These are phyloP conservation scores for Netelia melanura DNA, from an alignment of 2,888 invertebrate species.

Conservation along the genomic window DNA sequence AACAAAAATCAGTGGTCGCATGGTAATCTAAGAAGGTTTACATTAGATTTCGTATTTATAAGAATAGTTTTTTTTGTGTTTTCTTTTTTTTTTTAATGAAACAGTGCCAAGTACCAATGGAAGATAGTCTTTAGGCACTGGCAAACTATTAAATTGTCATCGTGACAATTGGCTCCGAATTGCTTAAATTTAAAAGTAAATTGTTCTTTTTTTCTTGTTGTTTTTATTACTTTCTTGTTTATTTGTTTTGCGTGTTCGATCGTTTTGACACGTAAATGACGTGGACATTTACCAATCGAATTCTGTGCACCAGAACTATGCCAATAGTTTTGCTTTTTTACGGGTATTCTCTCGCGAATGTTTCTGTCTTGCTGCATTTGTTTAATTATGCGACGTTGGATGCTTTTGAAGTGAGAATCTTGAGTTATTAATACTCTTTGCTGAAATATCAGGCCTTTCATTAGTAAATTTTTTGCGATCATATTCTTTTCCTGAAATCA, in stretches of 20 bases:
- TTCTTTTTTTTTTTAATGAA: conserved; percentile 56
- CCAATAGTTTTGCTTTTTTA: conserved; percentile 63
- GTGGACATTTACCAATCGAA: conserved; percentile 58
- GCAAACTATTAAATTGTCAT: conserved; percentile 60
- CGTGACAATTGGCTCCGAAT: conserved; percentile 64
- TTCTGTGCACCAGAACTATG: conserved; percentile 68
- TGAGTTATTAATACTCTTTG: background rate
- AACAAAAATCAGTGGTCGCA: conserved; percentile 55
- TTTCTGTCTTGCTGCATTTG: conserved; percentile 68
- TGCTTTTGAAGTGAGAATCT: background rate
- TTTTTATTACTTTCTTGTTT: conserved; percentile 15
- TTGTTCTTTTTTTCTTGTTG: conserved; percentile 13
- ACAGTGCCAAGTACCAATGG: conserved; percentile 65
- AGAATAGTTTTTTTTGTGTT: conserved; percentile 58
- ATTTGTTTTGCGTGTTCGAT: conserved; percentile 45
- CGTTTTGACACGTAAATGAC: conserved; percentile 45
- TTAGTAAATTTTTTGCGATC: too few relatives aligned
- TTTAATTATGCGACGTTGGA: background rate
- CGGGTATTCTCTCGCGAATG: conserved; percentile 34
- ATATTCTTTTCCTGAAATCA: too few relatives aligned
- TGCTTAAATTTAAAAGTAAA: conserved; percentile 52
- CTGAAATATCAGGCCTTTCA: background rate
- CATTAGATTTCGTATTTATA: conserved; percentile 82
- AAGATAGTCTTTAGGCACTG: conserved; percentile 61
- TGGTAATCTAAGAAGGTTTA: conserved; percentile 80